Evolutionary conservation across 2,797 vertebrate species (phyloP), one percentile per base, ranked within the genome.

Genomic region (Squalus acanthias): DNA sequence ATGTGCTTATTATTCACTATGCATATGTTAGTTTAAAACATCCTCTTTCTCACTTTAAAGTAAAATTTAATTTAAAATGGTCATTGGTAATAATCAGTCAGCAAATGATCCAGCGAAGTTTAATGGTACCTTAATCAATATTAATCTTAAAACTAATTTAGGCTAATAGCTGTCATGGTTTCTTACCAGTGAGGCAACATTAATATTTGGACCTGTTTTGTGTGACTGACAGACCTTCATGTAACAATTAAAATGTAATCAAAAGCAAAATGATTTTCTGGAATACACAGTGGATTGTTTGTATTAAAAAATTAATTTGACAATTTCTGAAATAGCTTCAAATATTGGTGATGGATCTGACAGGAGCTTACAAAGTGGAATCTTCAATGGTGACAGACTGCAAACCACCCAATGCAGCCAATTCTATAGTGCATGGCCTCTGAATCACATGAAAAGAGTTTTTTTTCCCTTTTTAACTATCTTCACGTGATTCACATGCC

Each of bases 111-210:
- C 67, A 70, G 69, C 2, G 5, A 29, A 33, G 24, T 95, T 95
- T 95, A 57, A 53, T 50, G 5, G 12, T 57, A 72, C 69, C 26
- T 53, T 95, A 72, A 95, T 74, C 50, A 95, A 33, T 74, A 53
- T 10, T 95, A 74, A 95, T 72, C 94, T 24, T 57, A 74, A 67
- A 95, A 33, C 26, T 95, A 95, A 95, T 74, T 95, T 91, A 29
- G 88, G 2, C 24, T 26, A 57, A 57, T 60, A 91, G 13, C 24
- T 29, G 15, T 95, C 46, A 72, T 74, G 94, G 69, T 53, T 95
- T 20, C 24, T 95, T 74, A 74, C 74, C 69, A 95, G 50, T 57
- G 26, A 53, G 50, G 69, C 24, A 33, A 57, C 50, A 57, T 39
- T 39, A 22, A 63, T 1, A 60, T 91, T 91, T 91, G 69, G 50